Percentiles rank a stretch among this genome's conserved stretches.
Conservation (phyloP, 2,888 invertebrate genomes). For the Andricus quercusramuli region DNA sequence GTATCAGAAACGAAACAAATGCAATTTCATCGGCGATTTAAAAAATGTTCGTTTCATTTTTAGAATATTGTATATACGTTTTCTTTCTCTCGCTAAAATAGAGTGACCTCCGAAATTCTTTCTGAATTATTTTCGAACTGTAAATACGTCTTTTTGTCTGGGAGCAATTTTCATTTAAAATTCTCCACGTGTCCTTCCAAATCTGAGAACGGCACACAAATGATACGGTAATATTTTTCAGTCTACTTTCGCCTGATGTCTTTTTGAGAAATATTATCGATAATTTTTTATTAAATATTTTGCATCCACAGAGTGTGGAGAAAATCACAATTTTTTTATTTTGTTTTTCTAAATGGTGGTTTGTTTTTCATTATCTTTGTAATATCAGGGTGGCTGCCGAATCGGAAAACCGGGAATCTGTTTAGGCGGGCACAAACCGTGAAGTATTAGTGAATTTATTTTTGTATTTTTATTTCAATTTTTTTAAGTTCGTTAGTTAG, state of each 20-base stretch:
- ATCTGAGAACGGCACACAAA: not conserved
- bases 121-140: constrained; percentile 35
- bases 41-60: constrained; percentile 17
- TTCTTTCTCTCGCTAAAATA: constrained; percentile 12
- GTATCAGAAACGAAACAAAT: not conserved
- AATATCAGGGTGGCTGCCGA: not conserved
- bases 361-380: not conserved
- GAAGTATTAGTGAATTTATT: too few species aligned
- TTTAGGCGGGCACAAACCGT: too few species aligned
- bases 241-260: not conserved
- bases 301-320: not conserved
- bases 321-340: not conserved
- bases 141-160: constrained; percentile 15
- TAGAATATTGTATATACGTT: not conserved
- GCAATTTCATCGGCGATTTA: not conserved
- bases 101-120: constrained; percentile 34
- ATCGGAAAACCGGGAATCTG: too few species aligned
- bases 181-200: not conserved
- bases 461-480: too few species aligned
- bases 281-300: not conserved
- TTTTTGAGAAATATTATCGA: not conserved
- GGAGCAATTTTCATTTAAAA: not conserved
- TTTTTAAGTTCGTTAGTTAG: too few species aligned
- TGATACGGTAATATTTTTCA: not conserved
- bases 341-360: not conserved